A percentile compares a stretch with the other conserved stretches of the same genome.
These are phyloP conservation scores for Centroberyx gerrardi DNA, from an alignment of 2,797 vertebrate species.

Conservation along the genomic window DNA sequence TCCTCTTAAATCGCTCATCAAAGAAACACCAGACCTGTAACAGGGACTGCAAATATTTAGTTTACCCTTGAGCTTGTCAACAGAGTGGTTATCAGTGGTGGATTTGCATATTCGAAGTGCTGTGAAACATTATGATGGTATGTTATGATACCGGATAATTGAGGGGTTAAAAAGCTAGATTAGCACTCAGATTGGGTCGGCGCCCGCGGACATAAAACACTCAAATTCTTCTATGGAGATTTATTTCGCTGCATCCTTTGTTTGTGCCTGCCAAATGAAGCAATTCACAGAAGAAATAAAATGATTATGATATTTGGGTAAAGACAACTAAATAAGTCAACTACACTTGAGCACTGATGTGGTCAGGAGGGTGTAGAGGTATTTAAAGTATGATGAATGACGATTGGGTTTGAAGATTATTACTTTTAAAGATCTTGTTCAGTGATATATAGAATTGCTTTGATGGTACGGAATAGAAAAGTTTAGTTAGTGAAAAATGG, in stretches of 20 bases:
- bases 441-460: no score
- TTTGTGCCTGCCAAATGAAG: not conserved
- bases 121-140: not conserved
- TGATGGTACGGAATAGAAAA: no score
- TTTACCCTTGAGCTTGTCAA: not conserved
- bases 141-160: slow-evolving; percentile 22
- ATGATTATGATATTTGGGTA: not conserved
- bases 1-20: slow-evolving; percentile 30
- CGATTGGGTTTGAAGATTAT: not conserved
- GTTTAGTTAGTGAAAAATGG: no score
- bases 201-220: slow-evolving; percentile 10
- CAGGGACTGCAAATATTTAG: not conserved
- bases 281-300: not conserved
- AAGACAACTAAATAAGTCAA: not conserved
- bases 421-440: not conserved
- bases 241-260: not conserved
- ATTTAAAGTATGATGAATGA: not conserved
- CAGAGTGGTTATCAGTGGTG: not conserved
- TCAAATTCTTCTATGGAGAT: not conserved
- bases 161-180: not conserved
- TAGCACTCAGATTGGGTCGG: not conserved
- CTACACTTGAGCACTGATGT: not conserved
- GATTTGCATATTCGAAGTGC: slow-evolving; percentile 30
- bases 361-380: not conserved
- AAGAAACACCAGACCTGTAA: slow-evolving; percentile 17